Conservation (phyloP, 2,888 invertebrate genomes). For the Drosophila gaucha region DNA sequence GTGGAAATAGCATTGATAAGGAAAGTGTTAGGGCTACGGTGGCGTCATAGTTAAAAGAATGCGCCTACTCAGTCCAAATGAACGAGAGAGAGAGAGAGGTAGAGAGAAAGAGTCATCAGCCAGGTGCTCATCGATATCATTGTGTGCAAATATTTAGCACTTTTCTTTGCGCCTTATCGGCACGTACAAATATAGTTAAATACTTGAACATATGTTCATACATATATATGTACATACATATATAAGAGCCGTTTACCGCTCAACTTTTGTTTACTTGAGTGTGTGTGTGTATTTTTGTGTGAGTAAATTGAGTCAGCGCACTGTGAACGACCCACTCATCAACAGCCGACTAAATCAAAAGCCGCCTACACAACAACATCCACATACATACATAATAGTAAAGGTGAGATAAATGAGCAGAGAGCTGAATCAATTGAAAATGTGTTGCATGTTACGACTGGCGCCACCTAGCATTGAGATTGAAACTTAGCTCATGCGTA, state of each 20-base stretch:
- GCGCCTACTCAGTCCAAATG: slow-evolving; percentile 7
- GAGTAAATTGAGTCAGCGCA: slow-evolving; percentile 65
- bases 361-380: slow-evolving; percentile 40
- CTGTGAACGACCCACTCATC: slow-evolving; percentile 61
- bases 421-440: slow-evolving; percentile 40
- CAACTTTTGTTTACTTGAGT: slow-evolving; percentile 14
- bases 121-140: slow-evolving; percentile 34
- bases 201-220: neutral
- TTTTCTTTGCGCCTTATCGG: slow-evolving; percentile 55
- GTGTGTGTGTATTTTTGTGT: slow-evolving; percentile 16
- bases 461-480: slow-evolving; percentile 54
- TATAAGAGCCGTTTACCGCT: slow-evolving; percentile 29
- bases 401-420: slow-evolving; percentile 52
- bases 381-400: slow-evolving; percentile 7
- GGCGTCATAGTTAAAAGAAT: slow-evolving; percentile 29
- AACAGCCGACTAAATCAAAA: slow-evolving; percentile 45
- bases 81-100: slow-evolving; percentile 7
- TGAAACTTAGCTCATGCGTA: slow-evolving; percentile 43
- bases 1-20: slow-evolving; percentile 60
- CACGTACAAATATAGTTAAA: slow-evolving; percentile 35
- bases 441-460: slow-evolving; percentile 39
- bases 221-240: neutral
- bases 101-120: slow-evolving; percentile 11
- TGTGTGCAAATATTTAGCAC: slow-evolving; percentile 67
- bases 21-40: slow-evolving; percentile 34